Base-by-base conservation (phyloP, 2,888 invertebrate species). In the Aspidiotus rigidus region DNA sequence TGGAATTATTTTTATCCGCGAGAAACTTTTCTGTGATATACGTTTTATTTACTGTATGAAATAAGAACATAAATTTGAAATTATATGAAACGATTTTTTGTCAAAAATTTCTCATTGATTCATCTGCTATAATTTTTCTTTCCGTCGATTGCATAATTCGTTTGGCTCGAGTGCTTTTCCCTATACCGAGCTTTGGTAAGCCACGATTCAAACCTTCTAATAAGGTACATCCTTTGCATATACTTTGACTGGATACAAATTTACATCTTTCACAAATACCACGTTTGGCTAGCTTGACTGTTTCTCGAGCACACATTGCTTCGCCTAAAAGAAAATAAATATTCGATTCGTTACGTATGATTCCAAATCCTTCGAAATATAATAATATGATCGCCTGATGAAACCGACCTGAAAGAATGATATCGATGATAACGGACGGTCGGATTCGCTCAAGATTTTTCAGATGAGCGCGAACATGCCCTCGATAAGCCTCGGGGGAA, bases 401-500 rank as follows among this genome's bases (percentile, higher is more conserved):
- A 69, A 59, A 74, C 61, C 74, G 80, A 86, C 89, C 90, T 73
- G 94, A 93, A 78, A 93, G 89, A 73, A 94, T 91, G 63, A 94
- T 92, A 76, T 94, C 93, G 82, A 97, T 89, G 70, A 97, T 96
- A 55, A 90, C 86, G 11, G 90, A 85, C 0, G 99, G 92, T 72
- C 94, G 84, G 69, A 97, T 86, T 79, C 91, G 91, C 78, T 99
- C 99, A 76, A 99, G 81, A 79, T 98, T 94, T 78, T 99, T 98
- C 0, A 99, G 83, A 74, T 90, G 86, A 0, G 90, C 85, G 74
- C 97, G 80, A 0, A 93, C 94, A 78, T 95, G 88, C 0, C 95
- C 95, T 75, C 96, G 84, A 78, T 97, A 97, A 0, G 99, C 97
- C 81, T 99, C 95, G 0, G 99, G 99, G 2, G 98, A 93, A 81